These are phyloP conservation scores for Zeugodacus cucurbitae DNA, from an alignment of 1,140 invertebrate genomes.

Conservation along the genomic window DNA sequence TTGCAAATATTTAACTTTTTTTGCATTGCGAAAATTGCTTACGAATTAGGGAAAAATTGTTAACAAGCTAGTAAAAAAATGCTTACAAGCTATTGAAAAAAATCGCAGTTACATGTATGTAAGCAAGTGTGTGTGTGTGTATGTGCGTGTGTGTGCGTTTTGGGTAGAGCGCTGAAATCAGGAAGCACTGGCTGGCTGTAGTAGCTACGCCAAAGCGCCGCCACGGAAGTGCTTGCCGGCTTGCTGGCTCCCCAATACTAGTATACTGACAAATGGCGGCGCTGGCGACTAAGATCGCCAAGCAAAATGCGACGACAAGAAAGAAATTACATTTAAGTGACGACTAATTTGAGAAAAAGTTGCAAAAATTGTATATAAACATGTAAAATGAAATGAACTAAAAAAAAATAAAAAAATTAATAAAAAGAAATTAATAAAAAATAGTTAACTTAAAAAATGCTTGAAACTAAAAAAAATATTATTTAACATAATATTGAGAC, in stretches of 20 bases:
- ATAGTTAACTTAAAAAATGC: no score
- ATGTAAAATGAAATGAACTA: no score
- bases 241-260: constrained; percentile 9
- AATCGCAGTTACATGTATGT: neutral
- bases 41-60: neutral
- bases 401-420: no score
- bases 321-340: neutral
- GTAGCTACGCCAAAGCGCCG: constrained; percentile 12
- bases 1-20: neutral
- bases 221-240: constrained; percentile 13
- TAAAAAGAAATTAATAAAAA: no score
- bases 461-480: no score
- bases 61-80: no score
- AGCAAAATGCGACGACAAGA: neutral
- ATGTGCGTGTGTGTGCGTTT: neutral
- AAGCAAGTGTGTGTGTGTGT: neutral
- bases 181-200: constrained; percentile 10
- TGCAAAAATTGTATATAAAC: neutral
- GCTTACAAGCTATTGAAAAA: no score
- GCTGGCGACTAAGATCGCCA: neutral
- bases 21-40: no score
- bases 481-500: no score
- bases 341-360: neutral
- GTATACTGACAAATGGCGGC: constrained; percentile 31
- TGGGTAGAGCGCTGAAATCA: constrained; percentile 23